These are phyloP conservation scores for Phyllotreta cruciferae DNA, from an alignment of 2,888 invertebrate genomes.

Conservation along the genomic window DNA sequence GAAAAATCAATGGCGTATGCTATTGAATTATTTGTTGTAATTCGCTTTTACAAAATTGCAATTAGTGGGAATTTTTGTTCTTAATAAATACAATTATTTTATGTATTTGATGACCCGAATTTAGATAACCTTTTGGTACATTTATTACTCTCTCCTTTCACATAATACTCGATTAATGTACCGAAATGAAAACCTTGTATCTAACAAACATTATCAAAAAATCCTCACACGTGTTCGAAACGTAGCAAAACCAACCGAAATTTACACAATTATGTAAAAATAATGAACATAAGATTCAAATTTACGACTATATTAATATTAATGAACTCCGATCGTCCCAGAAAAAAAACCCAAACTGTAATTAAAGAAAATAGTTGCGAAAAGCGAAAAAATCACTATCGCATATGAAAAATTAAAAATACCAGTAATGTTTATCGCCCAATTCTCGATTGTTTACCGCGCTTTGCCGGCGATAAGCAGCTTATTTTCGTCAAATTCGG, in stretches of 20 bases:
- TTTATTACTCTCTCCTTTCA: no score
- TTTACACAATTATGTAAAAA: constrained; percentile 15
- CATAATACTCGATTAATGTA: no score
- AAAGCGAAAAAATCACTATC: background rate
- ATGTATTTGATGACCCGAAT: no score
- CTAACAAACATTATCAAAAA: background rate
- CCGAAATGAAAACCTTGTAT: background rate
- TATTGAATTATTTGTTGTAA: no score
- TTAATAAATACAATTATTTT: no score
- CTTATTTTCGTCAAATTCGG: constrained; percentile 26
- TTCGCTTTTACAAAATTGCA: no score
- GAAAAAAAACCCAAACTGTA: background rate
- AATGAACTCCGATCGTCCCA: background rate
- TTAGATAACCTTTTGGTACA: no score
- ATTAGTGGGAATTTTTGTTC: no score
- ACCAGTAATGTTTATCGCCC: constrained; percentile 19
- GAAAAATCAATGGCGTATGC: no score
- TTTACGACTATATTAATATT: constrained; percentile 2
- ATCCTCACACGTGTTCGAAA: constrained; percentile 2
- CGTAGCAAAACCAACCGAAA: constrained; percentile 4
- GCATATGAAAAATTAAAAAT: constrained; percentile 1
- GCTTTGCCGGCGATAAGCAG: constrained; percentile 14
- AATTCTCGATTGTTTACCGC: constrained; percentile 29
- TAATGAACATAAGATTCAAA: constrained; percentile 2
- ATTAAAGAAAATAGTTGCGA: background rate